Conservation (phyloP, 1,140 invertebrate genomes). For the Frieseomelitta varia region DNA sequence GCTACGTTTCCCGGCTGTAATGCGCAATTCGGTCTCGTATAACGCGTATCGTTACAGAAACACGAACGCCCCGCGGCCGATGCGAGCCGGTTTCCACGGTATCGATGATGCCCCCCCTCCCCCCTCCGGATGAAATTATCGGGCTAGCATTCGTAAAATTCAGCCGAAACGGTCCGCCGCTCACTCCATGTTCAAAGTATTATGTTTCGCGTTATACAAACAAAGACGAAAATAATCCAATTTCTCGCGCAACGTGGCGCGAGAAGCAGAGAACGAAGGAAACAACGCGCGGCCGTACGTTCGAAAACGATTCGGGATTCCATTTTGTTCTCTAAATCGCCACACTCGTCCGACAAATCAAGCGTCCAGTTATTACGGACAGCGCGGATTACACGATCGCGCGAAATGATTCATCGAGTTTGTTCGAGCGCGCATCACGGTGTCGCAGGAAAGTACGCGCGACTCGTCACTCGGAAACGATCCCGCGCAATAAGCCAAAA, state of each 20-base stretch:
- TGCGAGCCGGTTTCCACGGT: constrained; percentile 10
- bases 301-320: neutral
- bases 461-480: neutral
- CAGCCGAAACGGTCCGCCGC: neutral
- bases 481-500: neutral
- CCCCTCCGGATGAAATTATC: constrained; percentile 25
- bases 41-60: constrained; percentile 24
- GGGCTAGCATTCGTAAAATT: neutral
- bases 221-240: neutral
- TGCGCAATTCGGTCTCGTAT: constrained; percentile 5
- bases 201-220: neutral
- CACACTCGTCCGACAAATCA: neutral
- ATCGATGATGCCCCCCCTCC: neutral
- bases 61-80: neutral
- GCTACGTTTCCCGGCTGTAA: constrained; percentile 3
- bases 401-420: neutral
- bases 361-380: neutral
- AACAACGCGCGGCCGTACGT: neutral
- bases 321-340: neutral
- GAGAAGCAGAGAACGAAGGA: neutral
- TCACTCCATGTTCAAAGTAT: neutral
- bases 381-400: neutral
- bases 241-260: neutral
- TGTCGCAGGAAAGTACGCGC: neutral
- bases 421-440: neutral